Evolutionary conservation across 2,113 vertebrate genomes (phyloP).

Genomic region (Trachemys scripta): DNA sequence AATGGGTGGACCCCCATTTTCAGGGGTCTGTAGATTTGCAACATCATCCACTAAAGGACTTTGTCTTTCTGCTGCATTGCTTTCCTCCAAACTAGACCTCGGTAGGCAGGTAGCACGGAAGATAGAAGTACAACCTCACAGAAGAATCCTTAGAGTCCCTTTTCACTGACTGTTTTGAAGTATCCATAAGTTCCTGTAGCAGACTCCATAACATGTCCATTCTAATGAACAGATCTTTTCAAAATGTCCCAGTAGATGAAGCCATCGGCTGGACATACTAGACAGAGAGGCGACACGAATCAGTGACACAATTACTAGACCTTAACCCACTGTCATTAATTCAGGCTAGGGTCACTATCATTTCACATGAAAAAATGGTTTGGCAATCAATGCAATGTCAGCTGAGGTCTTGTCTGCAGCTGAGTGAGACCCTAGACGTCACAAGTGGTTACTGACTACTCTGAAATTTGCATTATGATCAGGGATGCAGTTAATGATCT

Average conservation of each 20-base stretch:
- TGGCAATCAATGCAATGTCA: not conserved
- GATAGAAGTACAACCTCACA: not conserved
- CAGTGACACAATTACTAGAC: not conserved
- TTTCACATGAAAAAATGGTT: not conserved
- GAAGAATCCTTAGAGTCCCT: not conserved
- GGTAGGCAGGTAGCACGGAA: not conserved
- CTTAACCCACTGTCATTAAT: not conserved
- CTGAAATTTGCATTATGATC: not conserved
- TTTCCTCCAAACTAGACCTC: not conserved
- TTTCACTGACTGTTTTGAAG: not conserved
- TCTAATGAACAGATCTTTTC: not conserved
- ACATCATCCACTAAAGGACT: not conserved
- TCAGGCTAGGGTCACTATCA: not conserved
- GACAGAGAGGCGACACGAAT: not conserved
- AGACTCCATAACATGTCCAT: not conserved
- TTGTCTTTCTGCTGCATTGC: not conserved
- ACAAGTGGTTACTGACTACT: not conserved
- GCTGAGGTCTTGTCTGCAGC: rapidly evolving
- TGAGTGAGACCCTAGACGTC: not conserved
- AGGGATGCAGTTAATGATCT: not conserved
- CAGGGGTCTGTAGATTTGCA: not conserved
- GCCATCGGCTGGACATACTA: not conserved
- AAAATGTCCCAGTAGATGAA: not conserved
- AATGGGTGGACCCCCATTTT: not conserved
- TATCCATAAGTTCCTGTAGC: not conserved